These are phyloP conservation scores for Cephus pulcher DNA, from an alignment of 2,888 invertebrate species.

Conservation along the genomic window DNA sequence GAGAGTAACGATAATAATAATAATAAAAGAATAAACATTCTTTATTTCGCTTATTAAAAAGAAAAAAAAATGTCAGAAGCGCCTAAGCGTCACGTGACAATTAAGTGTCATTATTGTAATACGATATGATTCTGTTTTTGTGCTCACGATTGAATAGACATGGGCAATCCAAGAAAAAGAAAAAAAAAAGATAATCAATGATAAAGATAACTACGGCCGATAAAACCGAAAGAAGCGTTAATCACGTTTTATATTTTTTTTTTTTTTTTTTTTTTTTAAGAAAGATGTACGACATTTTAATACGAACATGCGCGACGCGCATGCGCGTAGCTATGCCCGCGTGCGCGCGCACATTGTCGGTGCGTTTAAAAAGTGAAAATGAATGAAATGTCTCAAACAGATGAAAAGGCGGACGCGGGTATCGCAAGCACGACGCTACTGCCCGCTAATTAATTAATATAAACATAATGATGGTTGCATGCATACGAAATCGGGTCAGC, in stretches of 20 bases:
- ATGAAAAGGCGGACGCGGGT: slow-evolving; percentile 6
- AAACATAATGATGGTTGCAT: slow-evolving; percentile 51
- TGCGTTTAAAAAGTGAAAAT: slow-evolving; percentile 7
- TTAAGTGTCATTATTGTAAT: background rate
- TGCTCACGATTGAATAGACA: background rate
- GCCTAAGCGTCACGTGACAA: background rate
- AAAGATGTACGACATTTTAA: background rate
- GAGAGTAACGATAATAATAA: background rate
- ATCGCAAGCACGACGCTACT: slow-evolving; percentile 47
- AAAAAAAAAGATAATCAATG: background rate
- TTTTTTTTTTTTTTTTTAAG: background rate
- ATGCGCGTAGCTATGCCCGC: background rate
- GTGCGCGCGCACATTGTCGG: slow-evolving; percentile 5
- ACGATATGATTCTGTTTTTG: background rate
- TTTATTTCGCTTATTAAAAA: background rate
- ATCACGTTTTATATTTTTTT: slow-evolving; percentile 26
- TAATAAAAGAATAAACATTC: background rate
- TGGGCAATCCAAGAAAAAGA: background rate
- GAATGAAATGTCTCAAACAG: background rate
- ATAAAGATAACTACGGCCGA: slow-evolving; percentile 5
- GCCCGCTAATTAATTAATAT: slow-evolving; percentile 32
- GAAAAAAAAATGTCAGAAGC: background rate
- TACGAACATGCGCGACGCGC: background rate
- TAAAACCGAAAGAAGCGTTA: slow-evolving; percentile 23
- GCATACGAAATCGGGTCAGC: slow-evolving; percentile 45